Evolutionary conservation across 2,888 invertebrate genomes (phyloP), one percentile per base, ranked within the genome.

Genomic region (Kuschelorhynchus macadamiae): DNA sequence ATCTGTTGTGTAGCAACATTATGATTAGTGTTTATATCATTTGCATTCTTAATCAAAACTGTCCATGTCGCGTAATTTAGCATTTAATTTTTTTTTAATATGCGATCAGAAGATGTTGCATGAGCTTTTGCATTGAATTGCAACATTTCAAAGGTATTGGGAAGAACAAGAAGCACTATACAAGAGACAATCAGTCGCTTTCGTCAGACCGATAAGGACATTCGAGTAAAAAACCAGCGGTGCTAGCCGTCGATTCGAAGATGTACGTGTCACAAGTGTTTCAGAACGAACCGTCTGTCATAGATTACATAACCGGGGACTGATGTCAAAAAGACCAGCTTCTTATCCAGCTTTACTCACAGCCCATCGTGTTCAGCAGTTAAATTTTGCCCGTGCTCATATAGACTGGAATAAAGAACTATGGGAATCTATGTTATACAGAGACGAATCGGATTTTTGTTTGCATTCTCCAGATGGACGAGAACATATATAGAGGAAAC

Each of bases 61-160:
- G 25, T 25, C 25, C 3, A 7, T 25, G 25, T 25, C 3, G 4
- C 25, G 7, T 25, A 3, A 25, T 25, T 25, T n/a, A n/a, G 25
- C 25, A 25, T 25, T 25, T 25, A 3, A 25, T 25, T 25, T 25
- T 25, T 25, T 25, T 25, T 25, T 5, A 18, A 44, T 18, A 44
- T 44, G 44, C 44, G 44, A 7, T 25, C 25, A 44, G 9, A 44
- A 44, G 44, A 44, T 44, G 44, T 44, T 44, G 44, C 44, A 44
- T 25, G 3, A 25, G 25, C 25, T 25, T 25, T 25, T 25, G 25
- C 3, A 5, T 25, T 7, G 25, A 25, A 25, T 25, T 11, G 18
- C 8, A 18, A 44, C 44, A 44, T 44, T 44, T 2, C 44, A 17
- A 18, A 41, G 14, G 11, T 14, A n/a, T 44, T 18, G 7, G 17